Base-by-base conservation (phyloP, 2,113 vertebrate species). In the Brachypteracias leptosomus region DNA sequence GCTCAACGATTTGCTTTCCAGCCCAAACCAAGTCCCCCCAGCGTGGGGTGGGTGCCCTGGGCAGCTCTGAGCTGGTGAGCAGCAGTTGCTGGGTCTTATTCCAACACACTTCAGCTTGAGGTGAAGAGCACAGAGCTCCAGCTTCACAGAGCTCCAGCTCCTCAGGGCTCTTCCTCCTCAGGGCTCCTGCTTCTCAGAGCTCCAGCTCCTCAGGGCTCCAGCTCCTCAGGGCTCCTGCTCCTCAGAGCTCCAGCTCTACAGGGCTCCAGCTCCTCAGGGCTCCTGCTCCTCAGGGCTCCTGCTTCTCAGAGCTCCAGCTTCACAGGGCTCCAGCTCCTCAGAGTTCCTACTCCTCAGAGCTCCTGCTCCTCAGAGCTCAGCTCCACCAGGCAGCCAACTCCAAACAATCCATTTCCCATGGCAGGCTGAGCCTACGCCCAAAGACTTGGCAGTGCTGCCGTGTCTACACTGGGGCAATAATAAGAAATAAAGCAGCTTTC, bases 361-460 rank as follows among this genome's bases (percentile, higher is more conserved):
- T 42, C 42, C n/a, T n/a, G n/a, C n/a, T n/a, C n/a, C n/a, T n/a
- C n/a, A n/a, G n/a, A n/a, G n/a, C n/a, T n/a, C 42, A 62, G 76
- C 87, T 84, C 91, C 62, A 19, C 16, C 58, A 38, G 72, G 42
- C 93, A 90, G 84, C 75, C 91, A 74, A 76, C 77, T 19, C 47
- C 49, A 80, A 88, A 85, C 92, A 58, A 68, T 75, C 93, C 9
- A 11, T 90, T 88, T 80, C 72, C 79, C 51, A 7, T 47, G 81
- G 76, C 89, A 74, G 74, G 17, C 35, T 31, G 63, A 11, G 62
- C 74, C 82, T 92, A 88, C 95, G 13, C 94, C 94, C 96, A 95
- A 59, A 63, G 71, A 46, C 86, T 89, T 78, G 96, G 94, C 93
- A 75, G 62, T 6, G 62, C 79, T 36, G 77, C 17, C 38, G 55